Evolutionary conservation across 2,888 invertebrate genomes (phyloP).

Genomic region (Eupithecia dodoneata): DNA sequence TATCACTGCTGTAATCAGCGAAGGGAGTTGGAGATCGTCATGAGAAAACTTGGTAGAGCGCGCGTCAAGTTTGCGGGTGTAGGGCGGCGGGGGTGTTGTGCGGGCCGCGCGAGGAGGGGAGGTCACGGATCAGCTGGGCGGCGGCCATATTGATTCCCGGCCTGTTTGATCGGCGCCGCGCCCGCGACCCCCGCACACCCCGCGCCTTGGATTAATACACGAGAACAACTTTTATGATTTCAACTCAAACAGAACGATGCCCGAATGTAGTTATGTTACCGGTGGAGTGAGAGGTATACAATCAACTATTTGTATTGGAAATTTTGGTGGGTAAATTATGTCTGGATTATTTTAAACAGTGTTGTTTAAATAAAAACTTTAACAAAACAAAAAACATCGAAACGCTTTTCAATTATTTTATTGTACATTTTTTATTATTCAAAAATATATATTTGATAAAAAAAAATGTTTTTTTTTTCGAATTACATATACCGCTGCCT

Average conservation of each 20-base stretch:
- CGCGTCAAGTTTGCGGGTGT: constrained; percentile 70
- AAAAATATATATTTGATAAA: too few relatives aligned
- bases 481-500: not conserved
- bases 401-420: not conserved
- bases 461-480: too few relatives aligned
- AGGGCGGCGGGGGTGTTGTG: constrained; percentile 53
- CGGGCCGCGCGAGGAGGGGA: constrained; percentile 68
- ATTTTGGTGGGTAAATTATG: not conserved
- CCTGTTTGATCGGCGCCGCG: constrained; percentile 82
- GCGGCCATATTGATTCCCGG: constrained; percentile 84
- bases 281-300: constrained; percentile 47
- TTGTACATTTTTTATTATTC: too few relatives aligned
- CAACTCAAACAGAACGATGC: constrained; percentile 76
- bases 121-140: constrained; percentile 84
- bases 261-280: constrained; percentile 60
- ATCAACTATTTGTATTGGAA: constrained; percentile 27
- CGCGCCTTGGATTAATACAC: constrained; percentile 78
- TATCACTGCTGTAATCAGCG: constrained; percentile 46
- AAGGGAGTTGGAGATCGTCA: constrained; percentile 59
- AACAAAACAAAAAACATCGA: not conserved
- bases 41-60: constrained; percentile 69
- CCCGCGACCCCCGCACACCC: constrained; percentile 57
- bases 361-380: not conserved
- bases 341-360: not conserved
- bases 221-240: constrained; percentile 84